Evolutionary conservation across 35 echinoderm and acorn worm genomes (phyloP).

Genomic region (Patiria miniata): DNA sequence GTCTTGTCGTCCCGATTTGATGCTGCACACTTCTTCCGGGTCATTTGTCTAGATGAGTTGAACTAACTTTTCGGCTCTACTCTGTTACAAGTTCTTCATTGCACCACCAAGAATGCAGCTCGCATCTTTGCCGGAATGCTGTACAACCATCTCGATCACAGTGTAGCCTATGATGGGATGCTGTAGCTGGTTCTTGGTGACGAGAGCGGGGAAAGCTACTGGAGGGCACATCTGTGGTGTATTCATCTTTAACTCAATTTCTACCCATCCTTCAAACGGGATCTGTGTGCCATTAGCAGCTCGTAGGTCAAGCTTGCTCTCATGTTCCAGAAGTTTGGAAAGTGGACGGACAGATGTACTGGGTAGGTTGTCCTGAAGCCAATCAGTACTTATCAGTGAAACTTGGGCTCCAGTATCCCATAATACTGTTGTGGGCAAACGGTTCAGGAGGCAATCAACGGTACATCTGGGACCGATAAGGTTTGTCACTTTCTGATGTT

Average conservation of each 20-base stretch:
- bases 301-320: conserved; percentile 25
- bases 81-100: background rate
- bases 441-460: conserved; percentile 38
- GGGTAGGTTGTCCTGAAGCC: conserved; percentile 33
- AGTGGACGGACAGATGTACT: conserved; percentile 28
- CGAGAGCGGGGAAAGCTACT: conserved; percentile 1
- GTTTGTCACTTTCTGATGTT: conserved; percentile 2
- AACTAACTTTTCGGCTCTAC: background rate
- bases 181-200: background rate
- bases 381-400: conserved; percentile 50
- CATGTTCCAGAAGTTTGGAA: conserved; percentile 32
- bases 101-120: background rate
- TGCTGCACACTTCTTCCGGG: background rate
- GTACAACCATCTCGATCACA: conserved; percentile 25
- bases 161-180: conserved; percentile 42
- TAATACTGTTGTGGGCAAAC: background rate
- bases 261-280: conserved; percentile 68
- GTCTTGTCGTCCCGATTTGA: conserved; percentile 9
- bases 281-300: conserved; percentile 57
- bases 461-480: conserved; percentile 48
- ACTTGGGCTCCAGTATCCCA: conserved; percentile 80
- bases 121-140: background rate
- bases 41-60: conserved; percentile 12
- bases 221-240: background rate
- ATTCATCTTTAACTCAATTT: conserved; percentile 34